phyloP scores from a whole-genome alignment of 2,113 vertebrate genomes.

The Pedionomus torquatus region DNA sequence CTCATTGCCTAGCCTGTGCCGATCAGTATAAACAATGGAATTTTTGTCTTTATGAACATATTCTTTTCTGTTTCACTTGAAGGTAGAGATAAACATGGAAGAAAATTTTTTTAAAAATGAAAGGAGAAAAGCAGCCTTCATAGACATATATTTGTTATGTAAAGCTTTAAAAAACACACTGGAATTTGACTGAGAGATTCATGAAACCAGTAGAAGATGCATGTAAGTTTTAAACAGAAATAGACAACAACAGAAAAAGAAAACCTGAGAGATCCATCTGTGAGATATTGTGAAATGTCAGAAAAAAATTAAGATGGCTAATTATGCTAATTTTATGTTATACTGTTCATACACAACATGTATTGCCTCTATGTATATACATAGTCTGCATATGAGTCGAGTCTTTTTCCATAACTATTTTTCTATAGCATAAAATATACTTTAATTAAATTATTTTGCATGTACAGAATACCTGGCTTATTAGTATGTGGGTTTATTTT shows the following conservation, averaged over 20 bases:
- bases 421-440: neutral
- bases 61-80: conserved; percentile 55
- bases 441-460: neutral
- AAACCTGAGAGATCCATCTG: neutral
- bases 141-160: neutral
- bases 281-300: conserved; percentile 17
- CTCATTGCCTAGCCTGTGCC: conserved; percentile 58
- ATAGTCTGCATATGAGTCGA: neutral
- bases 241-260: neutral
- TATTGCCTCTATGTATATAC: neutral
- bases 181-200: neutral
- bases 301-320: neutral
- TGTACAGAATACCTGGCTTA: neutral
- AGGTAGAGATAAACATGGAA: conserved; percentile 8
- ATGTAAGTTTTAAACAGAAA: neutral
- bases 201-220: neutral
- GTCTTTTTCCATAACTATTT: neutral
- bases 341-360: neutral
- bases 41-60: conserved; percentile 69
- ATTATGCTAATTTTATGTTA: neutral
- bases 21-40: conserved; percentile 73
- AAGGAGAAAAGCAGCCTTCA: neutral
- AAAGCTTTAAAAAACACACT: conserved; percentile 13
- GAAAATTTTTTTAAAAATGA: neutral
- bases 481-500: neutral